Base-by-base conservation (phyloP, 2,888 invertebrate species). In the Andrena trimmerana region DNA sequence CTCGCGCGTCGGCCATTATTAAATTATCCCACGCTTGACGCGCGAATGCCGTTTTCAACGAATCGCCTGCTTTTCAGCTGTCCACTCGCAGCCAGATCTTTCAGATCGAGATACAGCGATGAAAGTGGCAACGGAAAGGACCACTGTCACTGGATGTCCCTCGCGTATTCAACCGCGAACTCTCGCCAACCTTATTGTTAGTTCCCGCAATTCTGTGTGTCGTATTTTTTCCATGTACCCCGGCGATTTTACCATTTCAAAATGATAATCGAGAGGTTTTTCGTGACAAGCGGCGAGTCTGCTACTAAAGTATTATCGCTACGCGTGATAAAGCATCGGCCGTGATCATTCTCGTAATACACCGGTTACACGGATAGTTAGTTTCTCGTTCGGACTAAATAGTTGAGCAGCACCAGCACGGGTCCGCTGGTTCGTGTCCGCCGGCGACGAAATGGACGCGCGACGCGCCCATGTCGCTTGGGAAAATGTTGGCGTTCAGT, bases 11-110 rank as follows among this genome's bases (percentile, higher is more conserved):
- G 29, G 59, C 69, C 76, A 70, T 83, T 85, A 88, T 87, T 83
- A 80, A 88, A 88, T 87, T 85, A 85, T 75, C 73, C 80, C 36
- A 33, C 74, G 76, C 76, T 66, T 71, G 83, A 81, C 71, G 54
- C 66, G 60, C 66, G 80, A 70, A 67, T 73, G 72, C 84, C 76
- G 67, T 84, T 80, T 77, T 76, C 80, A 71, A 73, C 77, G 60
- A 77, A 69, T 60, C 65, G 48, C 24, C 62, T 29, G 73, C 65
- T 67, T 69, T 50, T 79, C 72, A 67, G 20, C 66, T 52, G 60
- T 71, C 52, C 71, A 0, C 27, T 31, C 8, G 13, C 50, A 13
- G 16, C 1, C 2, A 7, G 6, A 48, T 59, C 29, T 31, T 71
- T 81, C 63, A 29, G 6, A 42, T 24, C 33, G 66, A 62, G 52